phyloP scores from a whole-genome alignment of 2,797 vertebrate genomes.

The Neoniphon sammara region DNA sequence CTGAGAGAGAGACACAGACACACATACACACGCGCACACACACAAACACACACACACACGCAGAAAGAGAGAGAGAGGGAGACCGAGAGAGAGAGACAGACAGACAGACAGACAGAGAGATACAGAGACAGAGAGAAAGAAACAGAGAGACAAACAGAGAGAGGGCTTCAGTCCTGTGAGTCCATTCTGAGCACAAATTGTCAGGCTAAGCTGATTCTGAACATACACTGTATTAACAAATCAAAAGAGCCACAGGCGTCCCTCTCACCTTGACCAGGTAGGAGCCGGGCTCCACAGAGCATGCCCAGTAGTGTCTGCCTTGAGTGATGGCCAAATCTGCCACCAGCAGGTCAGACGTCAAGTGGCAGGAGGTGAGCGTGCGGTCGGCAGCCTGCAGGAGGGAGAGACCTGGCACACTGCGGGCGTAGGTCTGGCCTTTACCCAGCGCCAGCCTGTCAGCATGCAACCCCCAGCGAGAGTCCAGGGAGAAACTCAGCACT shows the following conservation, averaged over 20 bases:
- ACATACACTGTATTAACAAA: not conserved
- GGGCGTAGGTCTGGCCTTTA: constrained; percentile 93
- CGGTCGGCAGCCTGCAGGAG: constrained; percentile 93
- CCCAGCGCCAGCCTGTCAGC: constrained; percentile 93
- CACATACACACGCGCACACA: no score
- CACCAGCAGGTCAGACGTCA: constrained; percentile 94
- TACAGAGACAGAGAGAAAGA: constrained; percentile 15
- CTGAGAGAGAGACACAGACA: constrained; percentile 55
- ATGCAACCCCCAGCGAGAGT: constrained; percentile 94
- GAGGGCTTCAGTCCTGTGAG: not conserved
- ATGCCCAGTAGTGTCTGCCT: constrained; percentile 97
- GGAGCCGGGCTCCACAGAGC: constrained; percentile 94
- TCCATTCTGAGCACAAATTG: not conserved
- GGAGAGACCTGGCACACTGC: constrained; percentile 92
- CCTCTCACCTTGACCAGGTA: constrained; percentile 93
- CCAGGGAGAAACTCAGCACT: constrained; percentile 96
- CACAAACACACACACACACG: no score
- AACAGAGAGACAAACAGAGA: not conserved
- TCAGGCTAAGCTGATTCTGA: not conserved
- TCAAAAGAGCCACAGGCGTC: not conserved
- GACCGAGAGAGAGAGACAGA: constrained; percentile 9
- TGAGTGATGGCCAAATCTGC: constrained; percentile 93
- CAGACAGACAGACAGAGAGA: constrained; percentile 1
- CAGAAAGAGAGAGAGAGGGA: constrained; percentile 5
- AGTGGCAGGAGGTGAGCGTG: constrained; percentile 92